Evolutionary conservation across 2,888 invertebrate species (phyloP).

Genomic region (Rhingia campestris): DNA sequence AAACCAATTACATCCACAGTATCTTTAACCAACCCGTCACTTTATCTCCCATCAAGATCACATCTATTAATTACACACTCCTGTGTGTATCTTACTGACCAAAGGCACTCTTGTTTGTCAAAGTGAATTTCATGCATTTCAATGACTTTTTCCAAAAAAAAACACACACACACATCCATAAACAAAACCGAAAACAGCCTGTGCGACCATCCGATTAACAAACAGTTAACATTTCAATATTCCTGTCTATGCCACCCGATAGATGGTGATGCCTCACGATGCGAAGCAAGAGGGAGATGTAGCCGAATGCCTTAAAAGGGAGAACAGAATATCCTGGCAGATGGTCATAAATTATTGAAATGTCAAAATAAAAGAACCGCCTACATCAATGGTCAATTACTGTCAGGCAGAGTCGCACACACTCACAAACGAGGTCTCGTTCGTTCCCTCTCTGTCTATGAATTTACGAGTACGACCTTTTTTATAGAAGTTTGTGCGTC

Average conservation of each 20-base stretch:
- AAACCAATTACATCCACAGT: slow-evolving; percentile 56
- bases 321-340: slow-evolving; percentile 73
- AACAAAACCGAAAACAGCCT: slow-evolving; percentile 41
- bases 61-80: slow-evolving; percentile 68
- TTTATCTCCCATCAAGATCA: slow-evolving; percentile 50
- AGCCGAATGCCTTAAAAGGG: slow-evolving; percentile 50
- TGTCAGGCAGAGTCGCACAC: slow-evolving; percentile 67
- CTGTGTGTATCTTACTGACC: slow-evolving; percentile 28
- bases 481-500: slow-evolving; percentile 55
- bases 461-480: slow-evolving; percentile 65
- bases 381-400: slow-evolving; percentile 77
- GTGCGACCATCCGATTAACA: slow-evolving; percentile 70
- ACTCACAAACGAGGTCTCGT: slow-evolving; percentile 30
- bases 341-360: slow-evolving; percentile 76
- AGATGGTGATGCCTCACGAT: slow-evolving; percentile 15
- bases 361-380: slow-evolving; percentile 77
- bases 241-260: slow-evolving; percentile 56
- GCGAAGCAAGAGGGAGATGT: slow-evolving; percentile 28
- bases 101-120: slow-evolving; percentile 39
- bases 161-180: background rate
- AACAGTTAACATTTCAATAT: slow-evolving; percentile 74
- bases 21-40: slow-evolving; percentile 27
- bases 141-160: slow-evolving; percentile 41
- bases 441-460: slow-evolving; percentile 29
- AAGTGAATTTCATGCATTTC: slow-evolving; percentile 69